These are phyloP conservation scores for Lipophrys pholis DNA, from an alignment of 2,113 vertebrate species.

Conservation along the genomic window DNA sequence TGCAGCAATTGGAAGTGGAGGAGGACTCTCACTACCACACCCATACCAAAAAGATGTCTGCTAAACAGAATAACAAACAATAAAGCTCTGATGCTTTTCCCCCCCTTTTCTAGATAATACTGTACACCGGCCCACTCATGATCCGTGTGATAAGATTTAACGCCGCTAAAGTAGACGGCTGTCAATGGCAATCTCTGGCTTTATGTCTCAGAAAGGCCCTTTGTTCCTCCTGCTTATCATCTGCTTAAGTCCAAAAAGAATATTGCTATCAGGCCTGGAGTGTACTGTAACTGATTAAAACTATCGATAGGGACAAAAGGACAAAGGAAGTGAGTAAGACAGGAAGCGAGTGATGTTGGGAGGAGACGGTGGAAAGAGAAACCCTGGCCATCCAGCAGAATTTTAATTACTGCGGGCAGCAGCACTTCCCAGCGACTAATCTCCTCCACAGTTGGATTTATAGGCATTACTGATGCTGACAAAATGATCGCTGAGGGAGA, in stretches of 20 bases:
- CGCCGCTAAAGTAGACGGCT: conserved; percentile 19
- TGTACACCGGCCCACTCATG: not conserved
- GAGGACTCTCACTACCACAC: too few species aligned
- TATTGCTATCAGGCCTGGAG: conserved; percentile 42
- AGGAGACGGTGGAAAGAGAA: conserved; percentile 62
- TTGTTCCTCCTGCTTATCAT: conserved; percentile 45
- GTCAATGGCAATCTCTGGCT: conserved; percentile 29
- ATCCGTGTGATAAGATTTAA: conserved; percentile 39
- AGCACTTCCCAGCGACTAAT: conserved; percentile 75
- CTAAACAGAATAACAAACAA: not conserved
- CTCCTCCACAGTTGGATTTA: conserved; percentile 78
- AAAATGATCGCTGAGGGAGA: conserved; percentile 75
- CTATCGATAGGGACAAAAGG: conserved; percentile 64
- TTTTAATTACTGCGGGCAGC: conserved; percentile 81
- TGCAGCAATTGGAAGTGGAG: too few species aligned
- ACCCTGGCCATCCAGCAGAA: conserved; percentile 72
- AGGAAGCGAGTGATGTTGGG: conserved; percentile 62
- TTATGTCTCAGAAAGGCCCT: conserved; percentile 34
- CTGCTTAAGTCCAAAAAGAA: conserved; percentile 32
- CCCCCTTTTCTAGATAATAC: conserved; percentile 25
- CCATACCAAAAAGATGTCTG: too few species aligned
- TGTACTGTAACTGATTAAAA: conserved; percentile 65
- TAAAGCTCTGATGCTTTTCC: not conserved
- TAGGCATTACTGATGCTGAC: conserved; percentile 77
- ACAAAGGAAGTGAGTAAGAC: conserved; percentile 53